A percentile compares a stretch with the other conserved stretches of the same genome.
Conservation (phyloP, 1,140 invertebrate genomes). For the Melanaphis sacchari region DNA sequence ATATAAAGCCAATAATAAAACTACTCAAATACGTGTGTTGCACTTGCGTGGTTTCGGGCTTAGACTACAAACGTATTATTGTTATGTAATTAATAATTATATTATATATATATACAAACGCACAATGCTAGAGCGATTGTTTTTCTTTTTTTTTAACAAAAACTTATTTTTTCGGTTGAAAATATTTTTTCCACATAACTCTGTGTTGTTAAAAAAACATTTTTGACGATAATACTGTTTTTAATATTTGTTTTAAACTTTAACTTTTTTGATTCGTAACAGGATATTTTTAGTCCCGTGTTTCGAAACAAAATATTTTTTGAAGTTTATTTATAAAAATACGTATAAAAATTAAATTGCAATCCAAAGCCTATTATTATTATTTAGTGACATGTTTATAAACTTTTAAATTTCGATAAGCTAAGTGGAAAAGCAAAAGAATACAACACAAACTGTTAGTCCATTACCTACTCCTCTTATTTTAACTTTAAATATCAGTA, state of each 20-base stretch:
- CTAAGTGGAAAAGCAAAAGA: neutral
- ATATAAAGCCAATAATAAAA: slow-evolving; percentile 3
- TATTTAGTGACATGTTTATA: neutral
- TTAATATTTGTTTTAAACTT: too few species aligned
- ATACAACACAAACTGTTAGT: neutral
- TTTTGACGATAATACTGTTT: too few species aligned
- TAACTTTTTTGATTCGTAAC: too few species aligned
- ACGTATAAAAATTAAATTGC: neutral
- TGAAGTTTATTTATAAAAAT: neutral
- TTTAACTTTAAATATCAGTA: neutral
- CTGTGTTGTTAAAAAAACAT: too few species aligned
- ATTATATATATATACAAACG: too few species aligned
- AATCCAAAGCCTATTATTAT: neutral
- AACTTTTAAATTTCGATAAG: neutral
- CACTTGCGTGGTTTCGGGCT: neutral
- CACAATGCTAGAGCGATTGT: too few species aligned
- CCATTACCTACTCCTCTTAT: neutral
- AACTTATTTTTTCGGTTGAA: too few species aligned
- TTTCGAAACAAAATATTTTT: neutral
- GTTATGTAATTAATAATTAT: neutral
- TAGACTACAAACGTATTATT: neutral
- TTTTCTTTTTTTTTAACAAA: neutral
- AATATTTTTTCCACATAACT: neutral
- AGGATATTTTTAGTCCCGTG: too few species aligned
- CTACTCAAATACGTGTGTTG: neutral